Conservation (phyloP, 2,888 invertebrate genomes). For the Rhagium mordax region DNA sequence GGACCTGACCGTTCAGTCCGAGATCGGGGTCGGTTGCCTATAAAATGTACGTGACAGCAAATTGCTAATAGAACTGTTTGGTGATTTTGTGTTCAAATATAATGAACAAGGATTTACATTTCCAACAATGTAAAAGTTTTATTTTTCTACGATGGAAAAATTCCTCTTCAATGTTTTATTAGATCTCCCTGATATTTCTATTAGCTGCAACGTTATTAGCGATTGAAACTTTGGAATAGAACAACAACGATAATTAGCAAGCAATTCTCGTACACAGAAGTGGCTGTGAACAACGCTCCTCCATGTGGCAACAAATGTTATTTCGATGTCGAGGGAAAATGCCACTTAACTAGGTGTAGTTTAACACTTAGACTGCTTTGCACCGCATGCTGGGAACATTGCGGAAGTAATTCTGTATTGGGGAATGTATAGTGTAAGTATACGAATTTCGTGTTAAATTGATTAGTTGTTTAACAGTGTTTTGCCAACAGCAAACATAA, state of each 20-base stretch:
- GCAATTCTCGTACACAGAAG: not conserved
- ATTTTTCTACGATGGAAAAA: no score
- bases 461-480: not conserved
- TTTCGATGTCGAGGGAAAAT: not conserved
- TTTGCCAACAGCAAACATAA: no score
- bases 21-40: conserved; percentile 84
- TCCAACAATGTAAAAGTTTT: no score
- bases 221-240: not conserved
- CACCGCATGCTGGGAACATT: not conserved
- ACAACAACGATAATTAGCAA: not conserved
- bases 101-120: not conserved
- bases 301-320: not conserved
- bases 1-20: conserved; percentile 84
- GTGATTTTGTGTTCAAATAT: not conserved
- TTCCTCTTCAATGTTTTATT: no score
- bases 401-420: not conserved
- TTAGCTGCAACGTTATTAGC: conserved; percentile 25
- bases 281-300: not conserved
- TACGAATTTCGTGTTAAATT: not conserved
- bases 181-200: not conserved
- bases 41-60: not conserved
- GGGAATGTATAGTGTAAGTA: not conserved
- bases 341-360: not conserved
- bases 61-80: not conserved
- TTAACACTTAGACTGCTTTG: not conserved